phyloP scores from a whole-genome alignment of 2,113 vertebrate genomes.

The Eulemur macaco region DNA sequence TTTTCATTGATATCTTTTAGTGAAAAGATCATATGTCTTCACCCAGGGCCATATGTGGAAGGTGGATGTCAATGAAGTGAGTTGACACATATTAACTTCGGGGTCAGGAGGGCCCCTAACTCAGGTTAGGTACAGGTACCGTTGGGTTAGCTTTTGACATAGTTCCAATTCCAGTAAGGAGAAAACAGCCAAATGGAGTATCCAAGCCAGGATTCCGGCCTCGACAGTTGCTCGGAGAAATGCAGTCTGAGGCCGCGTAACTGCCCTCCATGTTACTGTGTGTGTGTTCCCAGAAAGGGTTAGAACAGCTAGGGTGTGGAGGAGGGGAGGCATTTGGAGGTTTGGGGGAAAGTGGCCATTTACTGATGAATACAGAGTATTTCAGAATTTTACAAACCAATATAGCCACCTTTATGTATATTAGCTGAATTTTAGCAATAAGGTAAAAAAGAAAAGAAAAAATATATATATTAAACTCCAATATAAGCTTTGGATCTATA shows the following conservation, averaged over 20 bases:
- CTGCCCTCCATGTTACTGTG: accelerated
- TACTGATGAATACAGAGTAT: background rate
- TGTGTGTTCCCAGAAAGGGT: background rate
- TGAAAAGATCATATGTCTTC: background rate
- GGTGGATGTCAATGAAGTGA: background rate
- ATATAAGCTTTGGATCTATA: background rate
- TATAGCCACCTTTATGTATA: background rate
- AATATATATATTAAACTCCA: background rate
- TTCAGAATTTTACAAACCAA: conserved; percentile 9
- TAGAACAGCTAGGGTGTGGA: background rate
- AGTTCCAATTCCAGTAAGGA: conserved; percentile 57
- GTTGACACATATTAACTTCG: background rate
- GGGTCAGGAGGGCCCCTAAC: background rate
- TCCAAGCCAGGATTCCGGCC: conserved; percentile 34
- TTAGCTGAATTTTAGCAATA: background rate
- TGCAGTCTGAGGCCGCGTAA: background rate
- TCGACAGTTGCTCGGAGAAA: conserved; percentile 23
- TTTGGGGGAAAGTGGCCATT: background rate
- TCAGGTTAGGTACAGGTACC: background rate
- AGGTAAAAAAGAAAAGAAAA: background rate
- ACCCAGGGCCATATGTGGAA: background rate
- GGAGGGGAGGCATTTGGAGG: background rate
- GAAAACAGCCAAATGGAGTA: background rate
- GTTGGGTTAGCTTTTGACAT: background rate
- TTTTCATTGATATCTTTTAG: background rate